These are phyloP conservation scores for Dexiosoma caninum DNA, from an alignment of 2,888 invertebrate species.

Conservation along the genomic window DNA sequence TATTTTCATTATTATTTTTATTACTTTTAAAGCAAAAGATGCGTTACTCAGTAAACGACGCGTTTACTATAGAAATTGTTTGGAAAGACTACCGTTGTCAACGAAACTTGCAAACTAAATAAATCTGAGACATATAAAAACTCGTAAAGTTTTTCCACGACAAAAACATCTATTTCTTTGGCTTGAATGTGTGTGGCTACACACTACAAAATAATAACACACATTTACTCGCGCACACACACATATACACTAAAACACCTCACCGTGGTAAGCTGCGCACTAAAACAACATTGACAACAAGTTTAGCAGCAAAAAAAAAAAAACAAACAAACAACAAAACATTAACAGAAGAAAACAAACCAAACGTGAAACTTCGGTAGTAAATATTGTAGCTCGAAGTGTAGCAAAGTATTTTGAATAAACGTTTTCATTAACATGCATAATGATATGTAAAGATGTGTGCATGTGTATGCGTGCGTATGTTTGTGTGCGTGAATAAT, in stretches of 20 bases:
- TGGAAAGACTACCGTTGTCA: constrained; percentile 72
- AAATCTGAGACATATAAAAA: constrained; percentile 69
- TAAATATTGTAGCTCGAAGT: not conserved
- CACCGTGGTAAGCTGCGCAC: constrained; percentile 62
- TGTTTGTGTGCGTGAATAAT: not conserved
- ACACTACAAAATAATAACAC: not conserved
- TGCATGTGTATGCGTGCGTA: not conserved
- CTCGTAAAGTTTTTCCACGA: constrained; percentile 52
- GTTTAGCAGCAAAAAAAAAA: constrained; percentile 15
- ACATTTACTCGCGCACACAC: constrained; percentile 3
- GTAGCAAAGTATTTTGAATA: not conserved
- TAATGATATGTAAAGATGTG: not conserved
- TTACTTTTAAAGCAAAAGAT: not conserved
- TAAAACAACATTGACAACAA: constrained; percentile 28
- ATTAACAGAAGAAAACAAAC: not conserved
- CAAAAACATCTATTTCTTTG: constrained; percentile 16
- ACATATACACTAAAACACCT: not conserved
- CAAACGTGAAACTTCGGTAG: not conserved
- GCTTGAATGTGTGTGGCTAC: constrained; percentile 1
- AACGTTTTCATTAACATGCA: not conserved
- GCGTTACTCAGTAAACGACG: constrained; percentile 28
- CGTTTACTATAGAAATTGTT: constrained; percentile 58
- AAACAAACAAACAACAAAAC: too few species aligned
- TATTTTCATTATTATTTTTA: not conserved
- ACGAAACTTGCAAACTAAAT: constrained; percentile 76